phyloP scores from a whole-genome alignment of 2,113 vertebrate genomes.

The Hippopotamus amphibius region DNA sequence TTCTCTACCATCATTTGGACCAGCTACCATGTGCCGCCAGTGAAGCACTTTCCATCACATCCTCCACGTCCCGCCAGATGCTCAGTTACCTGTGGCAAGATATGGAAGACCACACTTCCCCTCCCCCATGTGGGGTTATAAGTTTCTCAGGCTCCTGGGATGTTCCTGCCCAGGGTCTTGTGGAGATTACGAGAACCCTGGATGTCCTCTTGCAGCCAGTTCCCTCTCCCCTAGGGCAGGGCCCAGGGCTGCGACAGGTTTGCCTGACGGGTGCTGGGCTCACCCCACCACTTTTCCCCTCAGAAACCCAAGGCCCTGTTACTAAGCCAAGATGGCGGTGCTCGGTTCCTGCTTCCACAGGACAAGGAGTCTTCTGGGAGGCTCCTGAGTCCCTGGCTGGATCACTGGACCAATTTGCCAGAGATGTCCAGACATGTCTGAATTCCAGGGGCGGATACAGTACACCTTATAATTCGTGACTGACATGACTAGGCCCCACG shows the following conservation, averaged over 20 bases:
- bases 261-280: background rate
- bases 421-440: background rate
- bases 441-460: background rate
- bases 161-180: rapidly evolving
- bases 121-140: rapidly evolving
- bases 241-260: background rate
- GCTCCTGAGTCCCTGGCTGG: background rate
- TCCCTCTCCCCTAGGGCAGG: background rate
- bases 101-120: background rate
- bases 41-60: background rate
- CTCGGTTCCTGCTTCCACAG: background rate
- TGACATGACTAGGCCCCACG: background rate
- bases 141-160: too few relatives aligned
- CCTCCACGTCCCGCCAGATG: background rate
- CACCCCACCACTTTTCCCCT: background rate
- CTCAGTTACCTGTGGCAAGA: rapidly evolving
- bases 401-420: background rate
- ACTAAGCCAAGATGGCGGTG: background rate
- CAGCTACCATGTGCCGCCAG: background rate
- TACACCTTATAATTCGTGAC: background rate
- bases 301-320: background rate
- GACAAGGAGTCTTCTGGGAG: background rate
- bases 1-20: background rate
- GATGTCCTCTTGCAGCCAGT: background rate
- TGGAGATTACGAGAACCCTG: background rate